Evolutionary conservation across 2,888 invertebrate species (phyloP).

Genomic region (Brachyopa scutellaris): DNA sequence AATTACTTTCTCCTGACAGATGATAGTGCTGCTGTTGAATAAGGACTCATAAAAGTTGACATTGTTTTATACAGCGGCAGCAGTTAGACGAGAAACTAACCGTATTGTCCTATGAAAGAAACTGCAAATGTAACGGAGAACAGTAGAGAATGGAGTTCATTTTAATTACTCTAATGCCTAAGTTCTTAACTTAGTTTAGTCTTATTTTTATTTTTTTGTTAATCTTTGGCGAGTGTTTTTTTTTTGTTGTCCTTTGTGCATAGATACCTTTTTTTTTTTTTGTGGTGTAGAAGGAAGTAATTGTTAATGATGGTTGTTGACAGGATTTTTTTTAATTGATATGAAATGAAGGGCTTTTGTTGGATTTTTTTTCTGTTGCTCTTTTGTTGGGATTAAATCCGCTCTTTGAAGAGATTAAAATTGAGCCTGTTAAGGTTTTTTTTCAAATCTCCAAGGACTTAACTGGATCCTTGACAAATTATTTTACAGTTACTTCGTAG

Average conservation of each 20-base stretch:
- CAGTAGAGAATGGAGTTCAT: conserved; percentile 43
- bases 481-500: no score
- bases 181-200: conserved; percentile 59
- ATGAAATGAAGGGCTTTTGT: conserved; percentile 25
- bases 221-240: conserved; percentile 36
- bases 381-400: conserved; percentile 10
- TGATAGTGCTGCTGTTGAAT: conserved; percentile 43
- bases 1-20: conserved; percentile 58
- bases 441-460: conserved; percentile 32
- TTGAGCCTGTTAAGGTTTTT: conserved; percentile 14
- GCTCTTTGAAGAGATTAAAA: conserved; percentile 47
- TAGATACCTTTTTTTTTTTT: conserved; percentile 17
- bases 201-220: conserved; percentile 32
- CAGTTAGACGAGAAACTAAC: conserved; percentile 34
- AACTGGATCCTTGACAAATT: background rate
- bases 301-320: conserved; percentile 59
- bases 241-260: background rate
- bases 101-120: conserved; percentile 21
- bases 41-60: conserved; percentile 54
- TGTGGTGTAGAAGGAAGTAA: conserved; percentile 33
- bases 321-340: conserved; percentile 54
- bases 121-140: conserved; percentile 13
- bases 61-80: conserved; percentile 43
- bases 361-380: background rate
- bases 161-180: conserved; percentile 69